Evolutionary conservation across 2,888 invertebrate species (phyloP), one percentile per base, ranked within the genome.

Genomic region (Melitaea athalia): DNA sequence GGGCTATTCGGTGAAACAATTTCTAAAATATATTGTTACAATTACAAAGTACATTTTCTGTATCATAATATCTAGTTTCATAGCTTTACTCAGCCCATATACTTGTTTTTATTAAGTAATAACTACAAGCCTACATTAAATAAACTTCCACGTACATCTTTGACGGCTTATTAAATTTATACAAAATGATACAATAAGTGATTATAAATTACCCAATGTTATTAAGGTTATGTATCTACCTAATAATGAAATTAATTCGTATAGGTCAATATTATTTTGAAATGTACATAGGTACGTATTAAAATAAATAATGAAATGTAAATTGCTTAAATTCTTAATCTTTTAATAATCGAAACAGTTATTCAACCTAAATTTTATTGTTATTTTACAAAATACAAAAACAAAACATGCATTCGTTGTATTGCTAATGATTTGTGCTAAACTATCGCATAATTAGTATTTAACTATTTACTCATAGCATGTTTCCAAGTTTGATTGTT

Each of bases 1-100:
- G 55, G 66, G 31, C 38, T 61, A 15, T 43, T 67, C 38, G 53
- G 61, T 12, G 17, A 38, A 57, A 55, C 53, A 24, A 62, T 62
- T 62, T 38, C 47, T 31, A 53, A 53, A 53, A 14, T 53, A n/a
- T 31, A n/a, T 55, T 55, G 33, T 33, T 12, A 2, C 31, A 33
- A n/a, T 33, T 14, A 14, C 11, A 14, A 8, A 6, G 17, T 12
- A 17, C 3, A 17, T 52, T 17, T 5, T 1, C 12, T 17, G 5
- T 14, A 24, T 52, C 11, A 17, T 11, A 17, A 45, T 38, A 8
- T 38, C 45, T 4, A 45, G 10, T 8, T 45, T 45, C 11, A 45
- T 12, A 12, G 10, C 14, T 11, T 7, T 8, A 45, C 45, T 4
- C 14, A 14, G 11, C 11, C 11, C 4, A 12, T 14, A 45, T 45